Base-by-base conservation (phyloP, 2,113 vertebrate species). In the Regulus satrapa region DNA sequence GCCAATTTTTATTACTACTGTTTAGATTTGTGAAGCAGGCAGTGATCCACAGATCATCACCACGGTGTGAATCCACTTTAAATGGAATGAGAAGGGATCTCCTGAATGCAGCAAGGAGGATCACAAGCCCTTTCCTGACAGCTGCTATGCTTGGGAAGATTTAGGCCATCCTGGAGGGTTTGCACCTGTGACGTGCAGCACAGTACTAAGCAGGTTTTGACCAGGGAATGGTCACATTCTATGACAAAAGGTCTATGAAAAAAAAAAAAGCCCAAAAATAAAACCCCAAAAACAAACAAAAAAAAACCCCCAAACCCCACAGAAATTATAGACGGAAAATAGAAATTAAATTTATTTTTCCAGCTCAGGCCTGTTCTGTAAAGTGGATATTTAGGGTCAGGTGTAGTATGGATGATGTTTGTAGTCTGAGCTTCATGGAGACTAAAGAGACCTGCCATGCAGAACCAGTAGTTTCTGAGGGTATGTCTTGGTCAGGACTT, bases 401-500 rank as follows among this genome's bases (percentile, higher is more conserved):
- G 31, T 45, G 8, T 8, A 16, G 5, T 23, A 28, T 8, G 49
- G 38, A 18, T 62, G 32, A 8, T 54, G 8, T 41, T 46, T 14
- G 0, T 16, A 13, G 14, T 21, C 29, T 76, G 45, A 48, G 1
- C 16, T 95, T 34, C 45, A 23, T 15, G 28, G 8, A 16, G 25
- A 32, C 8, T 15, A 13, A 72, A 72, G 12, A 38, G 18, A 77
- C 12, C 17, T 54, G 48, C 6, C n/a, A 14, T 4, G 29, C 16
- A 46, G 41, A 77, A 67, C 10, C 20, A 45, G 9, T 7, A 58
- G 1, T 14, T 67, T 6, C 52, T 28, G 0, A 1, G 13, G 3
- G 1, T 6, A 1, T 2, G 2, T 25, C 43, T 71, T 49, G 25
- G 6, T 52, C 2, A 2, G 45, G 43, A 67, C 15, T 43, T 7